Evolutionary conservation across 1,140 invertebrate genomes (phyloP).

Genomic region (Zaprionus taronus): DNA sequence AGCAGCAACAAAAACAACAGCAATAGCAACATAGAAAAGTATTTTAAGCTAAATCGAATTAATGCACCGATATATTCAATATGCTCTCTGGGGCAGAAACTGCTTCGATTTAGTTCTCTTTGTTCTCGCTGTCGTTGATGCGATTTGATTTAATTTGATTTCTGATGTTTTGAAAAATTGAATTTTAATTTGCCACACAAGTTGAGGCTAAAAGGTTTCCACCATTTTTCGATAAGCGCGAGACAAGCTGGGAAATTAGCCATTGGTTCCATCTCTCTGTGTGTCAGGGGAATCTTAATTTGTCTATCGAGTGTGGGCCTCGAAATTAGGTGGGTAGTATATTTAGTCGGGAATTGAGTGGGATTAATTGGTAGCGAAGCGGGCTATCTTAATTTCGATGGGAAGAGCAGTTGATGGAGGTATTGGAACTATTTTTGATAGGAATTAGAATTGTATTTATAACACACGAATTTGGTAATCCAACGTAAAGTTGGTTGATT

Average conservation of each 20-base stretch:
- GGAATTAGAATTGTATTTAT: neutral
- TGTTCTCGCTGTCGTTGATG: constrained; percentile 13
- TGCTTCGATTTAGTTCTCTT: constrained; percentile 8
- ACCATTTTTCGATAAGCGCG: constrained; percentile 70
- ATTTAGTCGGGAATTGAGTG: constrained; percentile 6
- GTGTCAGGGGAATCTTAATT: neutral
- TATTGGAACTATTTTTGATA: neutral
- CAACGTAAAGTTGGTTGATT: too few species aligned
- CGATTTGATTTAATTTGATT: constrained; percentile 45
- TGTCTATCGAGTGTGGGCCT: constrained; percentile 22
- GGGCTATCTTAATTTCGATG: neutral
- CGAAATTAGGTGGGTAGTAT: constrained; percentile 11
- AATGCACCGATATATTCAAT: constrained; percentile 66
- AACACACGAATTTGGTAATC: neutral
- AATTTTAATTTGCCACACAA: constrained; percentile 83
- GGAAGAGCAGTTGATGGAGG: neutral
- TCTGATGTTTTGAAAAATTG: constrained; percentile 74
- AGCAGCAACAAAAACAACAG: constrained; percentile 12
- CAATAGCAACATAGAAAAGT: constrained; percentile 49
- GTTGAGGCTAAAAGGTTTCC: constrained; percentile 71
- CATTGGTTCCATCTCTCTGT: constrained; percentile 27
- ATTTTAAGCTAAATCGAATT: constrained; percentile 78
- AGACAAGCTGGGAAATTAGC: constrained; percentile 63
- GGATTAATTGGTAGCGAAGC: neutral
- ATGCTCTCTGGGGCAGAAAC: constrained; percentile 53